Percentiles rank a stretch among this genome's conserved stretches.
phyloP scores from a whole-genome alignment of 2,113 vertebrate genomes.

The Oceanodroma tethys region DNA sequence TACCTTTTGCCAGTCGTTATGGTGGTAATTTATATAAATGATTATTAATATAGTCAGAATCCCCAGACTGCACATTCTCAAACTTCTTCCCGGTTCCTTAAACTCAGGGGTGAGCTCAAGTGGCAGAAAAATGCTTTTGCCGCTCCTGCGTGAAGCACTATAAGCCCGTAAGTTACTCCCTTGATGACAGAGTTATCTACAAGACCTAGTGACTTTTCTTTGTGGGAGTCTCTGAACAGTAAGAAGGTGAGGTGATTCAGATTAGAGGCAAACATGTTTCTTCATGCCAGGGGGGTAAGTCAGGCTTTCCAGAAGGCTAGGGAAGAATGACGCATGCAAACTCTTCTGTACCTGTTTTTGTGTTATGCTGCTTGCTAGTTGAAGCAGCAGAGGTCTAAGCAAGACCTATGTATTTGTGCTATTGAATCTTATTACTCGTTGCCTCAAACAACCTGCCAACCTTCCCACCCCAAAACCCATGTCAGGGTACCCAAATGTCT shows the following conservation, averaged over 20 bases:
- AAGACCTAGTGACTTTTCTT: neutral
- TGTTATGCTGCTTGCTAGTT: neutral
- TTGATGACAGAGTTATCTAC: neutral
- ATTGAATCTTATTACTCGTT: neutral
- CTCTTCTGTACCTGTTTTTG: fast-evolving
- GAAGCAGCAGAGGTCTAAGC: neutral
- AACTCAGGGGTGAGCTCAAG: neutral
- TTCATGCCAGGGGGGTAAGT: neutral
- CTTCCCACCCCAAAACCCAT: neutral
- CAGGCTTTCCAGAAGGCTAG: neutral
- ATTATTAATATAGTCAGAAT: neutral
- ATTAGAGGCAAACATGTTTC: neutral
- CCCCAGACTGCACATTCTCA: neutral
- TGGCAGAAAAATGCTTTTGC: neutral
- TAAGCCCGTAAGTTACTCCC: neutral
- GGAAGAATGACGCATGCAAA: neutral
- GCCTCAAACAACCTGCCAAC: neutral
- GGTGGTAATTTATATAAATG: neutral
- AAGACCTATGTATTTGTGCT: neutral
- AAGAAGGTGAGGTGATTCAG: neutral
- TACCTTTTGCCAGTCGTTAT: neutral
- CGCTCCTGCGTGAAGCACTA: neutral
- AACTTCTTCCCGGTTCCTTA: neutral
- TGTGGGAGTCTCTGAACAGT: neutral
- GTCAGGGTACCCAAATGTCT: neutral